These are phyloP conservation scores for Barbus barbus DNA, from an alignment of 2,113 vertebrate species.

Conservation along the genomic window DNA sequence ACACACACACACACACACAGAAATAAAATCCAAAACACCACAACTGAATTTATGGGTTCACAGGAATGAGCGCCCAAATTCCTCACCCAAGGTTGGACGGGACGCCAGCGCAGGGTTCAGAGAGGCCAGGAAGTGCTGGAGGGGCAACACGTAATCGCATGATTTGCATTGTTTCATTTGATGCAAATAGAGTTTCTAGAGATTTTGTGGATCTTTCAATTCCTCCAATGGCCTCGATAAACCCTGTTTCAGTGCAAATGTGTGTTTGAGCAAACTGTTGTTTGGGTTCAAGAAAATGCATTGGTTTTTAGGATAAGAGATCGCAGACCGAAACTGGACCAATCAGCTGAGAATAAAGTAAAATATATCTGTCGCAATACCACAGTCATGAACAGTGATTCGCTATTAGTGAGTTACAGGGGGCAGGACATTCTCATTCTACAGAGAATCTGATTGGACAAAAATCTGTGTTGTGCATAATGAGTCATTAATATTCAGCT, in stretches of 20 bases:
- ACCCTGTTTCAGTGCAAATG: neutral
- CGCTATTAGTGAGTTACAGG: neutral
- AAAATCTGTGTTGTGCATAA: neutral
- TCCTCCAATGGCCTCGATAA: neutral
- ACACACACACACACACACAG: neutral
- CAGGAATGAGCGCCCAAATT: constrained; percentile 33
- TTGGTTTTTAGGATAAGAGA: too few species aligned
- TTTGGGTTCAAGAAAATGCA: neutral
- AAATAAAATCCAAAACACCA: neutral
- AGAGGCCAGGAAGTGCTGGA: neutral
- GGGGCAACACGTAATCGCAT: neutral
- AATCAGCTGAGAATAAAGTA: neutral
- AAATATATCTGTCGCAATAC: neutral
- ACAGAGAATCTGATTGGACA: neutral
- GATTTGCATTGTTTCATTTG: constrained; percentile 22
- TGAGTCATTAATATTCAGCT: neutral
- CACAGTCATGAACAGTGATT: neutral
- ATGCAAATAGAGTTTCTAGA: constrained; percentile 4
- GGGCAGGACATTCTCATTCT: neutral
- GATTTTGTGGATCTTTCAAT: neutral
- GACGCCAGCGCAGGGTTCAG: constrained; percentile 2
- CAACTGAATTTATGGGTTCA: constrained; percentile 41
- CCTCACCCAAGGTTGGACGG: constrained; percentile 43
- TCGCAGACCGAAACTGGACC: neutral
- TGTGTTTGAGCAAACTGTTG: neutral